Evolutionary conservation across 2,888 invertebrate genomes (phyloP), one percentile per base, ranked within the genome.

Genomic region (Ceramica pisi): DNA sequence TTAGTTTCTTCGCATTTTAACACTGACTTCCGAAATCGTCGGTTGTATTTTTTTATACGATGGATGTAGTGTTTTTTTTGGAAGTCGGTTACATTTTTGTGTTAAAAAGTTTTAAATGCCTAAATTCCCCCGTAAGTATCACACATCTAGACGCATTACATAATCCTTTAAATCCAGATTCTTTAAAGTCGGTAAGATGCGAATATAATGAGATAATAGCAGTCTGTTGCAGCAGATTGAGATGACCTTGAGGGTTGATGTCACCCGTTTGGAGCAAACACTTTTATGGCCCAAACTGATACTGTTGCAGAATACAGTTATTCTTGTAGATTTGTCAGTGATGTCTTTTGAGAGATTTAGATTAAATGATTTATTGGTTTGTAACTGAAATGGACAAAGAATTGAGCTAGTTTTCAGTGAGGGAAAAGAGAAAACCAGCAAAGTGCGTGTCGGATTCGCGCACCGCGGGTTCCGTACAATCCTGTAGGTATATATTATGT

Each of bases 171-270:
- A 75, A 62, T 75, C 74, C 82, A 69, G 78, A 80, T 73, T 74
- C 71, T 63, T 67, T 56, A 68, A 65, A 68, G 72, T 63, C 41
- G 44, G 44, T 69, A 72, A 74, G 59, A 70, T 72, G 71, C 53
- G 68, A 71, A 31, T 73, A 77, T 82, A 68, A 84, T 78, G 75
- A 84, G 74, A 84, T 84, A 84, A 84, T 79, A 46, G 66, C 2
- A 51, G 62, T 62, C 55, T 14, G 51, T 67, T 76, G 71, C 73
- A 64, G 48, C 64, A 41, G 67, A 84, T 84, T 84, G 71, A 75
- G 71, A 70, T 57, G 79, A 68, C 84, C 85, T 84, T 79, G 84
- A 1, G 4, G 0, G 67, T 60, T 84, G 84, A 84, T 84, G 84
- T 84, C 84, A 84, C 76, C 79, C 59, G 80, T 35, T 71, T n/a